Percentiles rank a stretch among this genome's conserved stretches.
Conservation (phyloP, 2,888 invertebrate species). For the Sesia bembeciformis region DNA sequence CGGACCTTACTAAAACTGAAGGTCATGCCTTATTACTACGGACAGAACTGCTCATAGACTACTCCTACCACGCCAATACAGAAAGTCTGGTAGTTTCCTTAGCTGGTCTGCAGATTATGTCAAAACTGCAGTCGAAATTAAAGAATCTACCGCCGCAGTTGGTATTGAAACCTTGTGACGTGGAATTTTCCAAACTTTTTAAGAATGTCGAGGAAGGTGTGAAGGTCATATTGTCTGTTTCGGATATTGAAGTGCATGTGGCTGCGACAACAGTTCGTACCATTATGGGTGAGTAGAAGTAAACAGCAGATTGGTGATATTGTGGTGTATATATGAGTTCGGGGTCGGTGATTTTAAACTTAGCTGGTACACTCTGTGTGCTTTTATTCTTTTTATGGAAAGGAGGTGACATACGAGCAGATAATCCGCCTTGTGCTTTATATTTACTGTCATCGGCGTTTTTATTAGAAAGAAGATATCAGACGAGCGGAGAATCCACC, state of each 20-base stretch:
- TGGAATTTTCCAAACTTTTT: constrained; percentile 78
- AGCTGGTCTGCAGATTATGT: constrained; percentile 63
- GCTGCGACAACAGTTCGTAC: constrained; percentile 84
- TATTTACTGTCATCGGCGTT: too few species aligned
- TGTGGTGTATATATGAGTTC: too few species aligned
- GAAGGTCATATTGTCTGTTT: constrained; percentile 77
- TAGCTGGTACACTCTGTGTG: too few species aligned
- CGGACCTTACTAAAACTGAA: constrained; percentile 76
- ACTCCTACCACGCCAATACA: constrained; percentile 78
- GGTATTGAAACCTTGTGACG: constrained; percentile 80
- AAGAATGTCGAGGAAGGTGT: constrained; percentile 79
- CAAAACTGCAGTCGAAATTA: constrained; percentile 72
- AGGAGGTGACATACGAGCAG: too few species aligned
- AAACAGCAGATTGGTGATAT: too few species aligned
- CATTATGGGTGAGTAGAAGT: constrained; percentile 63
- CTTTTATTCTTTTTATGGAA: too few species aligned
- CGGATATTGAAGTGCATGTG: constrained; percentile 80
- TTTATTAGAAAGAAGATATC: too few species aligned
- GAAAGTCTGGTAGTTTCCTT: constrained; percentile 74
- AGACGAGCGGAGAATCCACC: too few species aligned
- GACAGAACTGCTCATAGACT: constrained; percentile 80
- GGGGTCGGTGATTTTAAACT: too few species aligned
- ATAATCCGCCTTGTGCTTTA: too few species aligned
- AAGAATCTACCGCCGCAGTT: constrained; percentile 72
- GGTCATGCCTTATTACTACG: constrained; percentile 79